Evolutionary conservation across 2,113 vertebrate species (phyloP).

Genomic region (Chaetops frenatus): DNA sequence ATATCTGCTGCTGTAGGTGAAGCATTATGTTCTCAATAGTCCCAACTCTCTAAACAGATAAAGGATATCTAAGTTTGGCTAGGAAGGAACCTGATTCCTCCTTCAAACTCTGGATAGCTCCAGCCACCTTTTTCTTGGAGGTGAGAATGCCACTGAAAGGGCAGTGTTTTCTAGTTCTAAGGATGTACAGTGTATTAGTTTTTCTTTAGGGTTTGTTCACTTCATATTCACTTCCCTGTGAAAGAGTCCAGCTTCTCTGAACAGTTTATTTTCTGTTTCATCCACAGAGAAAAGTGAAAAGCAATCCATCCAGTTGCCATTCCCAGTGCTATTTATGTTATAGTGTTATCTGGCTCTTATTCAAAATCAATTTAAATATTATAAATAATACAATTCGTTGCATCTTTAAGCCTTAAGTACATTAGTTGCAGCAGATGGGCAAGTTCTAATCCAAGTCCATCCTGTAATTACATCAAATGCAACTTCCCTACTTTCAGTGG

Average conservation of each 20-base stretch:
- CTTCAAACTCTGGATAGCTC: neutral
- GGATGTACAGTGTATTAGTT: rapidly evolving
- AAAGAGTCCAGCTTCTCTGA: neutral
- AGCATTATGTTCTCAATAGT: neutral
- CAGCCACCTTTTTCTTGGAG: neutral
- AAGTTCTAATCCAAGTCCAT: neutral
- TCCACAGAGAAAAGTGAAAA: neutral
- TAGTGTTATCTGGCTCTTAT: neutral
- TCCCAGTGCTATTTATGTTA: neutral
- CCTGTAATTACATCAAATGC: neutral
- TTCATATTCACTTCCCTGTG: neutral
- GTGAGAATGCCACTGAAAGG: neutral
- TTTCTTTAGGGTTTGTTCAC: neutral
- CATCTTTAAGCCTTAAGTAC: neutral
- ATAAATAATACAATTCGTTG: neutral
- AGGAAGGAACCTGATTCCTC: neutral
- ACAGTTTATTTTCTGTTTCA: neutral
- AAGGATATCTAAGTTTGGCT: neutral
- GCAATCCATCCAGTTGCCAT: neutral
- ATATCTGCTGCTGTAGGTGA: neutral
- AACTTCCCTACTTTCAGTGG: neutral
- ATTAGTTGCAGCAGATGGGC: neutral
- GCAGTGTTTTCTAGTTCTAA: neutral
- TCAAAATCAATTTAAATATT: neutral
- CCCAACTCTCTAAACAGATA: neutral